A percentile compares a stretch with the other conserved stretches of the same genome.
These are phyloP conservation scores for Gymnobelideus leadbeateri DNA, from an alignment of 2,113 vertebrate species.

Conservation along the genomic window DNA sequence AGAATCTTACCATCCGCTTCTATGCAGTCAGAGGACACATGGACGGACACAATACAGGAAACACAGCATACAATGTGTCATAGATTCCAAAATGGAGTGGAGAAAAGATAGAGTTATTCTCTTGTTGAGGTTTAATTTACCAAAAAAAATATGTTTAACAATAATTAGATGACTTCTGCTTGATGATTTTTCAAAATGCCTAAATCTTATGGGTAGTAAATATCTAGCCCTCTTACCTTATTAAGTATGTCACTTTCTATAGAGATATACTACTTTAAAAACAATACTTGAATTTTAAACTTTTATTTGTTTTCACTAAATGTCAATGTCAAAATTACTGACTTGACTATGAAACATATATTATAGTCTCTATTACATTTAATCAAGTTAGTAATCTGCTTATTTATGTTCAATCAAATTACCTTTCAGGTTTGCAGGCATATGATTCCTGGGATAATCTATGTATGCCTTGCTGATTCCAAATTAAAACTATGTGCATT, in stretches of 20 bases:
- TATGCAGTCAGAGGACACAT: constrained; percentile 72
- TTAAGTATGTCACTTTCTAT: neutral
- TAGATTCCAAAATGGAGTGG: constrained; percentile 79
- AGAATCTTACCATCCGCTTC: constrained; percentile 76
- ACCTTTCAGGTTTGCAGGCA: neutral
- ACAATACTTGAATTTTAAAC: neutral
- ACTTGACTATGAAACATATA: constrained; percentile 26
- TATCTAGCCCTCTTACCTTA: neutral
- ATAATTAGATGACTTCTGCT: constrained; percentile 52
- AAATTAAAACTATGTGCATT: neutral
- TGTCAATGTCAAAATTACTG: constrained; percentile 48
- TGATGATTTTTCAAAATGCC: constrained; percentile 55
- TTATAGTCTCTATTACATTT: constrained; percentile 28
- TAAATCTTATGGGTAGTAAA: neutral
- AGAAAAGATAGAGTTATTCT: constrained; percentile 80
- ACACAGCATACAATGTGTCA: constrained; percentile 78
- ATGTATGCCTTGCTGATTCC: neutral
- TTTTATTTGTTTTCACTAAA: neutral
- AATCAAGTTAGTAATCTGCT: neutral
- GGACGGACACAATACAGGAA: constrained; percentile 77
- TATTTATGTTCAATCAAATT: constrained; percentile 22
- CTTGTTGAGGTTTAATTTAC: constrained; percentile 52
- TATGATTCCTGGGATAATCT: constrained; percentile 8
- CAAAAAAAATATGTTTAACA: constrained; percentile 55
- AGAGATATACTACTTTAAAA: neutral